phyloP scores from a whole-genome alignment of 2,113 vertebrate genomes.

The Donacobius atricapilla region DNA sequence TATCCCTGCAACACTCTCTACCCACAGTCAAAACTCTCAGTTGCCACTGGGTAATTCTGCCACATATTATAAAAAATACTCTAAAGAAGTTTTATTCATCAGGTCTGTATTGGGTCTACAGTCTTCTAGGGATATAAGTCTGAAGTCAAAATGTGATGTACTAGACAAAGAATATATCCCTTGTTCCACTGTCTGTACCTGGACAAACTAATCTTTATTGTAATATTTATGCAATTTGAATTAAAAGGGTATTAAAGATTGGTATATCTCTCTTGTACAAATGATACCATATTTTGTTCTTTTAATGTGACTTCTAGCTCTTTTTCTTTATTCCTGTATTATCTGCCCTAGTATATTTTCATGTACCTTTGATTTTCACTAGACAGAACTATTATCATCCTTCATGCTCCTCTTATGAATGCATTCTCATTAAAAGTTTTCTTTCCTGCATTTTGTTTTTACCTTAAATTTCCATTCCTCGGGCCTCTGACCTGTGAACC shows the following conservation, averaged over 20 bases:
- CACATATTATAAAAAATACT: background rate
- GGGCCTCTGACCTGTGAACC: fast-evolving
- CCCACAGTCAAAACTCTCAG: background rate
- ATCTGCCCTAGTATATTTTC: background rate
- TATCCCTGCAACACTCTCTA: background rate
- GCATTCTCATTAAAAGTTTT: background rate
- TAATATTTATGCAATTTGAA: background rate
- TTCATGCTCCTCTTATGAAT: background rate
- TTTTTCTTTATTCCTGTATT: background rate
- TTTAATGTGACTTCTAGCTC: background rate
- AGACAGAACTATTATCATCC: background rate
- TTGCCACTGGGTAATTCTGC: background rate
- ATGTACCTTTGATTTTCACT: background rate
- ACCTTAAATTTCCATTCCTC: background rate
- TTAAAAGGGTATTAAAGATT: background rate
- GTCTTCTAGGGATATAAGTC: background rate
- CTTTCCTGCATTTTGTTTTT: background rate
- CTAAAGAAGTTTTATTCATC: background rate
- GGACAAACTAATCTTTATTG: background rate
- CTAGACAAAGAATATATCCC: background rate
- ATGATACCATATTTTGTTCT: background rate
- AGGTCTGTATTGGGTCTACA: background rate
- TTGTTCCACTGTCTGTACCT: background rate
- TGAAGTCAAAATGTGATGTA: background rate
- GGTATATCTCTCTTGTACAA: background rate